Conservation (phyloP, 1,140 invertebrate genomes). For the Pogonomyrmex barbatus region DNA sequence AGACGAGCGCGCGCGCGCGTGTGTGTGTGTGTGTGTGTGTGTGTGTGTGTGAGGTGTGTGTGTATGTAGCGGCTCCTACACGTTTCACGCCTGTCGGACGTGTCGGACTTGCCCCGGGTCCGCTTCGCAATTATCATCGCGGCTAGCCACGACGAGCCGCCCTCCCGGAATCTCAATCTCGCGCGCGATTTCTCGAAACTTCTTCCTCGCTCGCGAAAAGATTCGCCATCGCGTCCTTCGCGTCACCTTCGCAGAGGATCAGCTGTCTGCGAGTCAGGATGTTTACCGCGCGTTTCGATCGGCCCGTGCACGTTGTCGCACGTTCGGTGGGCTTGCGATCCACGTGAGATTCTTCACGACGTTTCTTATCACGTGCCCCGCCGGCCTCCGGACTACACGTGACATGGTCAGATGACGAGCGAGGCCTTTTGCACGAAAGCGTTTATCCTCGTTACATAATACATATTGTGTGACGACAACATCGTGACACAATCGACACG, state of each 20-base stretch:
- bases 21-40: too few species aligned
- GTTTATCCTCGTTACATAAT: slow-evolving; percentile 67
- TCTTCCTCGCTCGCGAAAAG: neutral
- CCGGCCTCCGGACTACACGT: slow-evolving; percentile 59
- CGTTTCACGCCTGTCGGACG: neutral
- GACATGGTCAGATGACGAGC: slow-evolving; percentile 67
- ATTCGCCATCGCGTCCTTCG: neutral
- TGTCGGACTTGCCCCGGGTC: neutral
- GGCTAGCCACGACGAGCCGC: neutral
- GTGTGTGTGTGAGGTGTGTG: too few species aligned
- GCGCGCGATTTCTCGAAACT: neutral
- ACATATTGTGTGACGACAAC: slow-evolving; percentile 39
- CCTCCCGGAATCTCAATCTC: neutral
- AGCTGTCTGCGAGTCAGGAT: neutral
- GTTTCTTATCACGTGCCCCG: slow-evolving; percentile 31
- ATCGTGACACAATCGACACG: slow-evolving; percentile 19
- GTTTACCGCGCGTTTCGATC: slow-evolving; percentile 33
- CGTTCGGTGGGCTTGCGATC: slow-evolving; percentile 39
- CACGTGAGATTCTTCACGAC: slow-evolving; percentile 57
- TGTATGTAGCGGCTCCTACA: neutral
- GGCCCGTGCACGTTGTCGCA: slow-evolving; percentile 38
- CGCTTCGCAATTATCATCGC: neutral
- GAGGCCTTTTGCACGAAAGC: slow-evolving; percentile 43
- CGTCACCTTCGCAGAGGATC: neutral
- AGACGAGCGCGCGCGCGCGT: neutral